Evolutionary conservation across 2,113 vertebrate species (phyloP), one percentile per base, ranked within the genome.

Genomic region (Chloebia gouldiae): DNA sequence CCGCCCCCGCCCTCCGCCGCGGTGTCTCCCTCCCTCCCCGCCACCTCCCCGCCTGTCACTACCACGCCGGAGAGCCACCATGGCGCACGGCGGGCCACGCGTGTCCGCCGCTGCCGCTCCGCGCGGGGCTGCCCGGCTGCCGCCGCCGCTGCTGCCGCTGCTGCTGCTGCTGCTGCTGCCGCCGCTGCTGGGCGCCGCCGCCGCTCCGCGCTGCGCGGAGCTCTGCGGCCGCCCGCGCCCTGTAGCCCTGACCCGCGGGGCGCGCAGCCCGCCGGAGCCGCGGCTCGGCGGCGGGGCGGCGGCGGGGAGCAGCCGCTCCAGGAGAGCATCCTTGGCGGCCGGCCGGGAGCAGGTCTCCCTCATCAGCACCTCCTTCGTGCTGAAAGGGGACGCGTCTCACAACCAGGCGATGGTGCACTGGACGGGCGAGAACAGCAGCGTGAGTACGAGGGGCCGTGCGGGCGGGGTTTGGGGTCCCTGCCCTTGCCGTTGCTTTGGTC

Each of bases 351-450:
- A 98, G 96, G 98, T 98, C 97, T 98, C 98, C 49, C 98, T 99
- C 72, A 95, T 98, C 97, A 99, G 99, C 98, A 99, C 98, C 95
- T 99, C 99, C 64, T 99, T 99, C 98, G 99, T 99, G 96, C 98
- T 99, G 79, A 99, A 98, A 93, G 99, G 99, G 80, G 99, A 99
- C 97, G 99, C 99, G 77, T 98, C 99, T 50, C 99, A 99, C 98
- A 99, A 99, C 98, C 99, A 99, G 98, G 99, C 99, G 96, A 99
- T 99, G 99, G 99, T 99, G 96, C 99, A 99, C 98, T 99, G 99
- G 99, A 99, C 99, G 39, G 99, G 99, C 71, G 98, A 99, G 96
- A 99, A 99, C 98, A 99, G 99, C 98, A 99, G 99, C 97, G 99
- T 99, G 95, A 99, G 99, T 99, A 97, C 53, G 25, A 54, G 68